Base-by-base conservation (phyloP, 2,113 vertebrate genomes). In the Desmodus rotundus region DNA sequence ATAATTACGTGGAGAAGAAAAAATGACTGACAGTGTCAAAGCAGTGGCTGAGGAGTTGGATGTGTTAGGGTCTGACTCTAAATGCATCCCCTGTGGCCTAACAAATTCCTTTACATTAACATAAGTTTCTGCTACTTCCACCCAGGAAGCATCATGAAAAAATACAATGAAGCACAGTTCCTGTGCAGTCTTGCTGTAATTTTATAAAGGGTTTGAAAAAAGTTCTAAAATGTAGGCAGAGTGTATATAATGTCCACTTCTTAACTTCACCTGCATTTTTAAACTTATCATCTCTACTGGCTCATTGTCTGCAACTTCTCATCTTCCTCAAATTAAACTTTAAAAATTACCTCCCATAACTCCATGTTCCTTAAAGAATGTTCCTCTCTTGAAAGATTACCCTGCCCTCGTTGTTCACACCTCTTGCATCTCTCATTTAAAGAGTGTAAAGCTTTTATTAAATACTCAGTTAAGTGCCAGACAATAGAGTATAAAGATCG, bases 121-220 rank as follows among this genome's bases (percentile, higher is more conserved):
- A 45, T 80, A 80, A 68, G 52, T 52, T 76, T 74, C 56, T 90
- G 76, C 7, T 81, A 61, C 54, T 45, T 70, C 11, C 31, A 43
- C 17, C 17, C 5, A 56, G n/a, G n/a, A 72, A 63, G 2, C 16
- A 43, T 61, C 36, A 88, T 47, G 52, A 87, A 93, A 93, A 93
- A 89, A 82, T 61, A 88, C 7, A 91, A 84, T 15, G 10, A 91
- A 89, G 67, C 36, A 86, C 7, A 83, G 63, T 36, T 93, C 43
- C n/a, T 70, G 65, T 5, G 4, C 24, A 76, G 24, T 87, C 50
- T 26, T 94, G 33, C 19, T 72, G 4, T 31, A 70, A 81, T 82
- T 94, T 93, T 82, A 52, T 10, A 94, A 95, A 94, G 54, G 31
- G n/a, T 87, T 52, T 89, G 26, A 70, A 76, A 73, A 76, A 7